Evolutionary conservation across 1,140 invertebrate species (phyloP).

Genomic region (Sycobia sp.): DNA sequence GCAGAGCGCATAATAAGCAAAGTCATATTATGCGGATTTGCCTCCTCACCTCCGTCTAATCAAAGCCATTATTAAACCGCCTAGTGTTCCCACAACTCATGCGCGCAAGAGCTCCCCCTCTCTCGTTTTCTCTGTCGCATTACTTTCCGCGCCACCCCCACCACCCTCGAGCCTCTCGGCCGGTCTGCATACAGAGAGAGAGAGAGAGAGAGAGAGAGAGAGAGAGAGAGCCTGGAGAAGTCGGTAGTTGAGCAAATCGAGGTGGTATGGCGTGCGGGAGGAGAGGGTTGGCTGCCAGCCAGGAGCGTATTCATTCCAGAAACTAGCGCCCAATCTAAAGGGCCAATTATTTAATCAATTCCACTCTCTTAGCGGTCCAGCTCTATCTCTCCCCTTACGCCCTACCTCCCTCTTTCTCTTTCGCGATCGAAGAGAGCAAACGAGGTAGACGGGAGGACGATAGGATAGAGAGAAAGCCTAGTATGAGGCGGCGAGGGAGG

Average conservation of each 20-base stretch:
- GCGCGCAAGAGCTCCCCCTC: slow-evolving; percentile 21
- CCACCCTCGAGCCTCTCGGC: background rate
- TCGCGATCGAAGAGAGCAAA: slow-evolving; percentile 1
- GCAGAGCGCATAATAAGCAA: too few species aligned
- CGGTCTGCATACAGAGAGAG: too few species aligned
- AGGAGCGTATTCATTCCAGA: slow-evolving; percentile 59
- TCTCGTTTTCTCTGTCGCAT: slow-evolving; percentile 11
- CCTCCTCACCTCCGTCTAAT: slow-evolving; percentile 44
- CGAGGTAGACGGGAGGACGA: slow-evolving; percentile 1
- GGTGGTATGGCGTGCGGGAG: background rate
- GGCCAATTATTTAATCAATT: slow-evolving; percentile 65
- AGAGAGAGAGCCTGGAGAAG: too few species aligned
- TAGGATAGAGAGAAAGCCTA: slow-evolving; percentile 6
- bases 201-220: too few species aligned
- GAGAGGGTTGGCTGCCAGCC: slow-evolving; percentile 50
- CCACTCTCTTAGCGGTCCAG: slow-evolving; percentile 57
- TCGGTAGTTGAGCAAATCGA: background rate
- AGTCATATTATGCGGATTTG: slow-evolving; percentile 24
- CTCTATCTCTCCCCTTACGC: too few species aligned
- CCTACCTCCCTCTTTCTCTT: background rate
- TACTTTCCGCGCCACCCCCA: slow-evolving; percentile 41
- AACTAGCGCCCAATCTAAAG: slow-evolving; percentile 60
- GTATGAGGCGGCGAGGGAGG: too few species aligned
- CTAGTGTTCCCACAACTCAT: slow-evolving; percentile 43
- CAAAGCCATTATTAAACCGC: slow-evolving; percentile 59